Evolutionary conservation across 1,140 invertebrate species (phyloP).

Genomic region (Cryptotermes secundus): DNA sequence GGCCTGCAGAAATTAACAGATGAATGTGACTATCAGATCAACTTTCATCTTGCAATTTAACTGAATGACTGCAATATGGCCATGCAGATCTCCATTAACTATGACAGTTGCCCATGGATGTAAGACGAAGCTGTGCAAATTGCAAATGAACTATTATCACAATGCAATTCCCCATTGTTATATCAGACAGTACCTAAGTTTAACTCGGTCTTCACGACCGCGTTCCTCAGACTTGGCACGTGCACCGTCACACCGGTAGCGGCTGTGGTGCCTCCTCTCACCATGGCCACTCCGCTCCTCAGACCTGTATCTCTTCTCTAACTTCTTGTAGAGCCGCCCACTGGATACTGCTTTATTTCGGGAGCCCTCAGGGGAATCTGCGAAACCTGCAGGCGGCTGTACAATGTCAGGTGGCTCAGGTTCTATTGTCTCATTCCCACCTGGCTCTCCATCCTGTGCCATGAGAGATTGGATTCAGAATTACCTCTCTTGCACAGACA

Average conservation of each 20-base stretch:
- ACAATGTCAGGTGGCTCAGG: conserved; percentile 64
- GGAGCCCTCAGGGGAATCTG: conserved; percentile 71
- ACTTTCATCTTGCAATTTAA: no score
- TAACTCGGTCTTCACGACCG: conserved; percentile 32
- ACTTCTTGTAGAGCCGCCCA: conserved; percentile 72
- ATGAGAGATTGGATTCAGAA: background rate
- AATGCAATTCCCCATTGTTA: no score
- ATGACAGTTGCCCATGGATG: no score
- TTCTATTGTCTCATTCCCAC: background rate
- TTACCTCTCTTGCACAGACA: no score
- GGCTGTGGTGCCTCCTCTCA: conserved; percentile 41
- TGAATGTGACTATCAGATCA: no score
- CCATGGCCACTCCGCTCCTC: conserved; percentile 61
- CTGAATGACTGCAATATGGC: no score
- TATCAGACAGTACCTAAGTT: conserved; percentile 19
- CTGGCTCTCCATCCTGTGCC: background rate
- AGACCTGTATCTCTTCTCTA: conserved; percentile 78
- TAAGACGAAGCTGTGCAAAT: no score
- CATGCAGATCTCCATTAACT: no score
- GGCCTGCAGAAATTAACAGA: background rate
- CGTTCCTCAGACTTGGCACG: conserved; percentile 43
- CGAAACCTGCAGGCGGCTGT: conserved; percentile 81
- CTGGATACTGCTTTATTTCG: conserved; percentile 46
- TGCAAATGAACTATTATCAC: no score
- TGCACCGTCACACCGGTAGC: conserved; percentile 29